phyloP scores from a whole-genome alignment of 2,888 invertebrate genomes.

The Metopia argyrocephala region DNA sequence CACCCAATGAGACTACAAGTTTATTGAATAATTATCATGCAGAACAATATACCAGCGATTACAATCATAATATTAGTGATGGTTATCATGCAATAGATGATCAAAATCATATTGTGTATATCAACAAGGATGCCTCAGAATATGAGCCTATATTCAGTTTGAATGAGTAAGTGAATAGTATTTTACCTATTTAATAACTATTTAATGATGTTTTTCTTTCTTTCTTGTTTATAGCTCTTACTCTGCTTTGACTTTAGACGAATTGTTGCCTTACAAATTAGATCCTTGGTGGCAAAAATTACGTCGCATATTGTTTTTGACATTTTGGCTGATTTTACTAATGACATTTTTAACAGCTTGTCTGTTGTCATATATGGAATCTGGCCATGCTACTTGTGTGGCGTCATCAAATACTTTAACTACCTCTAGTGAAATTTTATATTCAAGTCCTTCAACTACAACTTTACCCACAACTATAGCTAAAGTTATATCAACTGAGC shows the following conservation, averaged over 20 bases:
- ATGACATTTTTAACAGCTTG: conserved; percentile 79
- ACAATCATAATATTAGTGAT: conserved; percentile 38
- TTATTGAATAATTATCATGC: conserved; percentile 65
- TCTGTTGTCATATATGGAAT: conserved; percentile 73
- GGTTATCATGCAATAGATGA: conserved; percentile 46
- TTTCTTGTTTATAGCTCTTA: conserved; percentile 66
- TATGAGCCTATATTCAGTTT: conserved; percentile 70
- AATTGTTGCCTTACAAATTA: conserved; percentile 78
- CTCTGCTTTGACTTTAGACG: conserved; percentile 79
- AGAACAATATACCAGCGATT: conserved; percentile 57
- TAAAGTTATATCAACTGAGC: conserved; percentile 38
- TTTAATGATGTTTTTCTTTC: neutral
- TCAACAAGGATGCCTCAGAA: conserved; percentile 69
- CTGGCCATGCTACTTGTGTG: conserved; percentile 37
- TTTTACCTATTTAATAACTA: too few relatives aligned
- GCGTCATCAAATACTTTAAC: neutral
- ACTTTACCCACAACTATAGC: conserved; percentile 32
- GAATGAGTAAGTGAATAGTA: conserved; percentile 73
- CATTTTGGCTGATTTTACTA: conserved; percentile 80
- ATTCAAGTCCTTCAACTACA: conserved; percentile 6
- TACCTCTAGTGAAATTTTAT: neutral
- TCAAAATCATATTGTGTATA: conserved; percentile 68
- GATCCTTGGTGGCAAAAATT: conserved; percentile 80
- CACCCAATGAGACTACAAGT: conserved; percentile 70
- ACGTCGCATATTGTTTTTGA: conserved; percentile 78